Evolutionary conservation across 2,888 invertebrate species (phyloP), one percentile per base, ranked within the genome.

Genomic region (Corythucha ciliata): DNA sequence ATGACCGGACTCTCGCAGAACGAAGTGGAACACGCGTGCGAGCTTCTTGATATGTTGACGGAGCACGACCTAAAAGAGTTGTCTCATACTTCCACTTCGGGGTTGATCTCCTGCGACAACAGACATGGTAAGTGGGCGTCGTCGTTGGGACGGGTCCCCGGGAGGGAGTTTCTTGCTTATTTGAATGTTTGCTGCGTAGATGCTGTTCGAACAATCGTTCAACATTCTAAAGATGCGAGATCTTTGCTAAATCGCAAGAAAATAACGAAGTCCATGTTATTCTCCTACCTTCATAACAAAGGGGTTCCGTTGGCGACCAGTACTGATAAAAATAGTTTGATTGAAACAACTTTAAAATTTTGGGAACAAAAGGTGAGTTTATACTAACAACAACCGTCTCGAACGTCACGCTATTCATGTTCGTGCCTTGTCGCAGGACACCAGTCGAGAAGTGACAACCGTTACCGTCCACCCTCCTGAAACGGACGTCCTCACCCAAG

Each of bases 241-340:
- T 68, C 72, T 21, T 64, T 78, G 14, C 63, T 79, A 4, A 71
- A 68, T 48, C 68, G 77, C 54, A 72, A 72, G 54, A 63, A 66
- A 18, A 64, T 79, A 1, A 76, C 75, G 0, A 72, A 70, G 60
- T 74, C 76, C 29, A 60, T 75, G 18, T 61, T 79, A 3, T 74
- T 75, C 52, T 66, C 68, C 46, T 79, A 78, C 60, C 62, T 77
- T 14, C 71, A 74, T 56, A 63, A 65, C 1, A 71, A 71, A 36
- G 65, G 70, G 47, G 64, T 76, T 1, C 57, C 69, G 3, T 65
- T 74, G 5, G 63, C 63, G 1, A 61, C 70, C 7, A 71, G 69
- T 6, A 68, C 71, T n/a, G 75, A 75, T 6, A 77, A 77, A 64
- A 62, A 67, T 18, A 67, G 69, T 34, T 61, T 78, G 4, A 67